Base-by-base conservation (phyloP, 2,888 invertebrate genomes). In the Caenorhabditis sp. region DNA sequence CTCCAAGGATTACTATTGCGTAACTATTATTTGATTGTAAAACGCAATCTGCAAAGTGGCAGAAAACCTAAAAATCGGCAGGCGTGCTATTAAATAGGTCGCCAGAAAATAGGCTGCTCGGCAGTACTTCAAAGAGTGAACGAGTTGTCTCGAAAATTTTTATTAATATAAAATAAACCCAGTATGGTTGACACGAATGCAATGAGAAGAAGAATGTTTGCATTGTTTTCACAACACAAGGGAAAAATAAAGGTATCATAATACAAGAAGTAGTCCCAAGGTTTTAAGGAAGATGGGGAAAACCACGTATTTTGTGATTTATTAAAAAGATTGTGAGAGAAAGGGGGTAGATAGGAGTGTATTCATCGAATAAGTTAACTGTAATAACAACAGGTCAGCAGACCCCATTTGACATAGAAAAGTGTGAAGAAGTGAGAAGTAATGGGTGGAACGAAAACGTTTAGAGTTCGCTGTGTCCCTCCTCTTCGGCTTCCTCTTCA, bases 401-500 rank as follows among this genome's bases (percentile, higher is more conserved):
- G 60, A 66, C 63, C 71, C 63, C 54, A 36, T 20, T 20, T 17
- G 26, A 20, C 7, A 58, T 20, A 57, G 71, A 63, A 52, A 62
- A 54, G 58, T 36, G 36, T 8, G 10, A 36, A 36, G 10, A 36
- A 36, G 10, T 36, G 36, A 36, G 31, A 64, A 26, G 2, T 57
- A 10, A 21, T 50, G 20, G 27, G 14, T 8, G 36, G 5, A 8
- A 10, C 3, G 31, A 57, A 49, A n/a, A 23, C 64, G 61, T 70
- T 81, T 83, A 83, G 66, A 83, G 78, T 72, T 83, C 82, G 62
- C 62, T 71, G 73, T 81, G 81, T 61, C 71, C 76, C 63, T 79
- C 78, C 62, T 74, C 86, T 61, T 83, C 85, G 60, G 82, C 86
- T 65, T 86, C 87, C 66, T 82, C 84, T 65, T 82, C 85, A 53